These are phyloP conservation scores for Stegodyphus dumicola DNA, from an alignment of 1,140 invertebrate species.

Conservation along the genomic window DNA sequence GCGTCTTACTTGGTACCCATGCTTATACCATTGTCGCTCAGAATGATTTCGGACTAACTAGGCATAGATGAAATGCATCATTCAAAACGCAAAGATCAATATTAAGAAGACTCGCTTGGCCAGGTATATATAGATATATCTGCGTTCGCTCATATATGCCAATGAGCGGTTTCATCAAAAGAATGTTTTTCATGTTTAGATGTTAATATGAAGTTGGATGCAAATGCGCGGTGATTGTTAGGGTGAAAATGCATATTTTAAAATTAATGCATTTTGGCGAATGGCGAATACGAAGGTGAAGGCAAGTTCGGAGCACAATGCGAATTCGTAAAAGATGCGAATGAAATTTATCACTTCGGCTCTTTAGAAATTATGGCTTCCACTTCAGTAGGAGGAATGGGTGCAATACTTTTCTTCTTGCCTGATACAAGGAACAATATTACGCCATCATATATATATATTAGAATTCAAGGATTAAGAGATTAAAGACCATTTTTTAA, in stretches of 20 bases:
- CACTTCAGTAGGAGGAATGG: not conserved
- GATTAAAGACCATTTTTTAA: too few species aligned
- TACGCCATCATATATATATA: too few species aligned
- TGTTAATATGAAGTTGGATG: conserved; percentile 57
- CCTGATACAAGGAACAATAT: too few species aligned
- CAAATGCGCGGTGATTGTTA: conserved; percentile 55
- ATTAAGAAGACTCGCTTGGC: conserved; percentile 33
- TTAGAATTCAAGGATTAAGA: too few species aligned
- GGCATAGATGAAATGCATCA: conserved; percentile 42
- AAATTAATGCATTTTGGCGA: conserved; percentile 47
- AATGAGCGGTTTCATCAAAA: conserved; percentile 53
- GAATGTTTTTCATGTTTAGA: conserved; percentile 54
- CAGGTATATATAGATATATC: not conserved
- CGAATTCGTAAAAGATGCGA: too few species aligned
- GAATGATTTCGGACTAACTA: conserved; percentile 6
- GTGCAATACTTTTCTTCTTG: too few species aligned
- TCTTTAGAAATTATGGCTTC: not conserved
- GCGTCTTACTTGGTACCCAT: too few species aligned
- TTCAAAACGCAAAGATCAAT: conserved; percentile 45
- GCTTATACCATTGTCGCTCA: too few species aligned
- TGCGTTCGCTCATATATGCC: not conserved
- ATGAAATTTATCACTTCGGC: too few species aligned
- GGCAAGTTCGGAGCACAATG: not conserved
- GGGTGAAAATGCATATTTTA: conserved; percentile 52
- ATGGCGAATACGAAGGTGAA: not conserved